These are phyloP conservation scores for Apostichopus japonicus DNA, from an alignment of 35 echinoderm and acorn worm genomes.

Conservation along the genomic window DNA sequence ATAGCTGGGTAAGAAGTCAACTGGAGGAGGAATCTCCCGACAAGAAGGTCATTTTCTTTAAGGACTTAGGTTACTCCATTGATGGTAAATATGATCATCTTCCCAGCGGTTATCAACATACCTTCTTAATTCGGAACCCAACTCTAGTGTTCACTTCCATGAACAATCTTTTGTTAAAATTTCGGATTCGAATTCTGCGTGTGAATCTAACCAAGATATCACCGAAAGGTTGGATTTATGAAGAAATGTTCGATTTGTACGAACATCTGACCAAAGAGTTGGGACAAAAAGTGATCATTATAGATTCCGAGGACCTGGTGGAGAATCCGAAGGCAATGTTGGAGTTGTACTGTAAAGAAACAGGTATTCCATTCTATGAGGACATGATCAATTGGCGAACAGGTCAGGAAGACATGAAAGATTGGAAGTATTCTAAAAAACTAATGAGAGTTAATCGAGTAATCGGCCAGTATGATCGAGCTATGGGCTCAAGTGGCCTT, in stretches of 20 bases:
- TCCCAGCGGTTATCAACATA: conserved; percentile 76
- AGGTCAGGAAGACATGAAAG: conserved; percentile 17
- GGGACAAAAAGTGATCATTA: conserved; percentile 76
- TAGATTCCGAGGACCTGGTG: conserved; percentile 82
- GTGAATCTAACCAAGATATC: conserved; percentile 55
- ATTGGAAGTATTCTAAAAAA: conserved; percentile 34
- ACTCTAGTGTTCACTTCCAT: conserved; percentile 76
- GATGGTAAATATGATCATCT: conserved; percentile 70
- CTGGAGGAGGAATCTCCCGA: conserved; percentile 57
- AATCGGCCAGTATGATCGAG: conserved; percentile 38
- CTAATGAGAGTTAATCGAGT: conserved; percentile 22
- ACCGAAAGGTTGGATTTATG: conserved; percentile 74
- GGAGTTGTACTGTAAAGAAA: conserved; percentile 70
- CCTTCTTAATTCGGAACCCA: conserved; percentile 84
- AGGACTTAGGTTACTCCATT: conserved; percentile 78
- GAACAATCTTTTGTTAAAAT: conserved; percentile 62
- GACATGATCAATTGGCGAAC: conserved; percentile 47
- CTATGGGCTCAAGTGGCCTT: conserved; percentile 21
- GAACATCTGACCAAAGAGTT: conserved; percentile 64
- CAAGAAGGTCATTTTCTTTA: conserved; percentile 73
- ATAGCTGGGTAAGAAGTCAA: conserved; percentile 63
- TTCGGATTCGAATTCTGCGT: conserved; percentile 56
- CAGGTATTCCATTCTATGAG: conserved; percentile 61
- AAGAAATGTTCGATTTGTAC: conserved; percentile 75
- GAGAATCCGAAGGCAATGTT: conserved; percentile 63